Evolutionary conservation across 2,888 invertebrate species (phyloP), one percentile per base, ranked within the genome.

Genomic region (Lasioglossum malachurum): DNA sequence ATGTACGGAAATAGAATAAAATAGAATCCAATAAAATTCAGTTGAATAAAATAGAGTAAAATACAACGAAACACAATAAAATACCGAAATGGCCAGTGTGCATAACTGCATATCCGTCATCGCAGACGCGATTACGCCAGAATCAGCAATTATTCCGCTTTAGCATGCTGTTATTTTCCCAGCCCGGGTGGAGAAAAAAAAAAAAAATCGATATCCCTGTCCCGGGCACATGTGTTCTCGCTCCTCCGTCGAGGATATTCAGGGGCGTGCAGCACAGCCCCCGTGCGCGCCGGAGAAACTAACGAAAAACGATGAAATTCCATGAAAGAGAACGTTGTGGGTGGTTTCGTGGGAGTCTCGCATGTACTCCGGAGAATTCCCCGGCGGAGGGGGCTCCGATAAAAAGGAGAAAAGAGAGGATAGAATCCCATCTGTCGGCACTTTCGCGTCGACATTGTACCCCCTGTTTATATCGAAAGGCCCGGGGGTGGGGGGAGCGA

Each of bases 401-500:
- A 82, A 85, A 82, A 83, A 78, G 83, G 38, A 64, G 67, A 71
- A 60, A 80, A 73, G 80, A 86, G 78, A 72, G 84, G 78, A 60
- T 77, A 53, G 91, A 86, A 87, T 91, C 92, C 92, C 92, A 91
- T 92, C 91, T 91, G 91, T 92, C 91, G 90, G 87, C 90, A 91
- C 89, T 91, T 91, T 88, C 85, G 83, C 84, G 77, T 78, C 83
- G 88, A 88, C 91, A 89, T 91, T 91, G 88, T 89, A 81, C 82
- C 84, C 46, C 83, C 88, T 88, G 88, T 92, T 91, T 92, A 89
- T 88, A 89, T 87, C 87, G 86, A 57, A 69, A 38, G 78, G 49
- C 23, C 23, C 38, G 78, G 84, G 78, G 60, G 78, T 75, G 4
- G 14, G 4, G 35, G 10, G 23, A 31, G 38, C 8, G 16, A 35